Evolutionary conservation across 2,113 vertebrate species (phyloP), one percentile per base, ranked within the genome.

Genomic region (Cottus gobio): DNA sequence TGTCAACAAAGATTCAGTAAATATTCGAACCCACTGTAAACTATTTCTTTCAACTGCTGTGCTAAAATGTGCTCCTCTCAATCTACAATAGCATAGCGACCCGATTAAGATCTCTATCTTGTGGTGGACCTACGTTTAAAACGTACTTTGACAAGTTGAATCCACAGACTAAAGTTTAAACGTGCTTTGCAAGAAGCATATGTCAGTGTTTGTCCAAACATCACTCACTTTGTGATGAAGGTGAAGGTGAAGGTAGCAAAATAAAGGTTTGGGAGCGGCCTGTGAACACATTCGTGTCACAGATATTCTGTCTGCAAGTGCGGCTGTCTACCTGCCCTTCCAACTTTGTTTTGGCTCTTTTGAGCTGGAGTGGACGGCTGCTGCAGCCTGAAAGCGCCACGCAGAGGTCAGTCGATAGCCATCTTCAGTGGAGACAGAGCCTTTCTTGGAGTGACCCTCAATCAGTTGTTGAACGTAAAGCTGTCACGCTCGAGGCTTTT

Each of bases 381-480:
- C 61, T 36, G 44, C 62, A 31, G 56, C 75, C 62, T 48, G 42
- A 81, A 54, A 74, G 85, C n/a, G 4, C 42, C 24, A 1, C 1
- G 42, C 34, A 20, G 75, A 67, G 67, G 87, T 86, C 86, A 84
- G 77, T 73, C 50, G 16, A 87, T 71, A 58, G 69, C 42, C 46
- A 31, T 80, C 77, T 69, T 80, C 77, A 62, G 54, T 16, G 64
- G 62, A 83, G 71, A 65, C 36, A 1, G 26, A 63, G 42, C 34
- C 69, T 84, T 57, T 69, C n/a, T 65, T 24, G 4, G 60, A 82
- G 79, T 80, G 78, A 82, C 75, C 66, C 85, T 82, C 66, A 5
- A 61, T 75, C 75, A 31, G 36, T 26, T 44, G 52, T 57, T 72
- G 75, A 81, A 85, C 34, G 58, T 72, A 67, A 86, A 77, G 66